Evolutionary conservation across 2,797 vertebrate genomes (phyloP).

Genomic region (Novumbra hubbsi): DNA sequence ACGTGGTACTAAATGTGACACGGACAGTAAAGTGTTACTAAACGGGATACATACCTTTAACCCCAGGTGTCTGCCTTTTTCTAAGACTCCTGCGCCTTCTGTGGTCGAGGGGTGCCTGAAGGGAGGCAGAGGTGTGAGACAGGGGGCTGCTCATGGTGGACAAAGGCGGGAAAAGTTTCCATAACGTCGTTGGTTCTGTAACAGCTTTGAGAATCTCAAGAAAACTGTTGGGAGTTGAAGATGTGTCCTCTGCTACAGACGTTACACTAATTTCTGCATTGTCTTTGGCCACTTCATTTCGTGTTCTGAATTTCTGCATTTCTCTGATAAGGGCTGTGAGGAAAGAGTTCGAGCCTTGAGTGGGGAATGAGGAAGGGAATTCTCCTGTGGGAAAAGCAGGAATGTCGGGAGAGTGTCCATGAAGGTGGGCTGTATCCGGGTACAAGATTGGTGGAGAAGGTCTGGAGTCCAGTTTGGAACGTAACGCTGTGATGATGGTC

Average conservation of each 20-base stretch:
- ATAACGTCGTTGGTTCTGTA: constrained; percentile 20
- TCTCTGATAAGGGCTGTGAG: constrained; percentile 46
- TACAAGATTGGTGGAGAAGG: constrained; percentile 56
- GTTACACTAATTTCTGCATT: constrained; percentile 18
- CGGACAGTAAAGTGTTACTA: background rate
- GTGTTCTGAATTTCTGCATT: constrained; percentile 33
- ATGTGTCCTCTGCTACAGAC: background rate
- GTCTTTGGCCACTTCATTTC: constrained; percentile 17
- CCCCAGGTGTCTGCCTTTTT: constrained; percentile 58
- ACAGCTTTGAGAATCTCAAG: constrained; percentile 35
- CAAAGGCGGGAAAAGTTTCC: background rate
- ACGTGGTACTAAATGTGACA: constrained; percentile 2
- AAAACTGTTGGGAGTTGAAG: constrained; percentile 5
- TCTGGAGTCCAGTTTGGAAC: constrained; percentile 66
- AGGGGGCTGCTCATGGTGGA: constrained; percentile 28
- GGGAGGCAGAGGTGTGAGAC: constrained; percentile 27
- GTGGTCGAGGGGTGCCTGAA: constrained; percentile 7
- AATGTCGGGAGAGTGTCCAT: constrained; percentile 32
- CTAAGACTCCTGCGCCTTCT: constrained; percentile 66
- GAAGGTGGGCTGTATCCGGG: constrained; percentile 47
- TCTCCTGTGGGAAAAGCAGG: constrained; percentile 9
- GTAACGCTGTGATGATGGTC: constrained; percentile 68
- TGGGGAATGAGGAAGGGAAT: constrained; percentile 5
- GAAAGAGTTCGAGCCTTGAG: constrained; percentile 47
- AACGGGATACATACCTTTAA: constrained; percentile 54